phyloP scores from a whole-genome alignment of 2,888 invertebrate genomes.

The Cheilosia soror region DNA sequence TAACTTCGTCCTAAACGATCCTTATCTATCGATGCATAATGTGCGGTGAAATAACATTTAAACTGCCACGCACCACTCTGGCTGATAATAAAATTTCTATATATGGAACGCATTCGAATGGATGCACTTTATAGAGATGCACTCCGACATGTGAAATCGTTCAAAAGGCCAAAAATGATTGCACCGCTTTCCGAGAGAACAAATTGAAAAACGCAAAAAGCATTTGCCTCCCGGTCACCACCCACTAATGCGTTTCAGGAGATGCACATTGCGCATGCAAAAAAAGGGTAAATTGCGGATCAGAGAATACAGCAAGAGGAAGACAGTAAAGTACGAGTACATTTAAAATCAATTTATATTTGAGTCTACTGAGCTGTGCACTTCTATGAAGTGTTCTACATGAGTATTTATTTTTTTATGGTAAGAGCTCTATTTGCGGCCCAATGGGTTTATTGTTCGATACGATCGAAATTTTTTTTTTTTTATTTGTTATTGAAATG shows the following conservation, averaged over 20 bases:
- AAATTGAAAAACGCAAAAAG: slow-evolving; percentile 30
- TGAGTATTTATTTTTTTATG: slow-evolving; percentile 51
- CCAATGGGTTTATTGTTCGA: slow-evolving; percentile 55
- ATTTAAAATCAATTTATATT: slow-evolving; percentile 73
- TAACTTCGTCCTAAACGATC: too few relatives aligned
- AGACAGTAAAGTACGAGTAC: slow-evolving; percentile 48
- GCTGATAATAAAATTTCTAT: slow-evolving; percentile 18
- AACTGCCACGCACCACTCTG: not conserved
- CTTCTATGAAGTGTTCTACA: slow-evolving; percentile 63
- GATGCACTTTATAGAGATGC: slow-evolving; percentile 46
- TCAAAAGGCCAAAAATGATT: slow-evolving; percentile 65
- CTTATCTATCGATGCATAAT: not conserved
- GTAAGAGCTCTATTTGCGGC: slow-evolving; percentile 50
- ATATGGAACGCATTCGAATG: slow-evolving; percentile 33
- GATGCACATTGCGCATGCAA: not conserved
- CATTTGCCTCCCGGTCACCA: not conserved
- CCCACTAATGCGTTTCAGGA: not conserved
- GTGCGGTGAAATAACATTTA: not conserved
- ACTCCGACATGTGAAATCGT: slow-evolving; percentile 64
- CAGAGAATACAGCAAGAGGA: not conserved
- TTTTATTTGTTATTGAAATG: slow-evolving; percentile 21
- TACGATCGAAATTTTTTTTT: slow-evolving; percentile 6
- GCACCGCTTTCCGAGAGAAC: slow-evolving; percentile 11
- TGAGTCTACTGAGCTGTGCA: slow-evolving; percentile 69
- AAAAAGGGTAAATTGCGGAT: slow-evolving; percentile 5